phyloP scores from a whole-genome alignment of 2,888 invertebrate species.

The Cerastoderma edule region DNA sequence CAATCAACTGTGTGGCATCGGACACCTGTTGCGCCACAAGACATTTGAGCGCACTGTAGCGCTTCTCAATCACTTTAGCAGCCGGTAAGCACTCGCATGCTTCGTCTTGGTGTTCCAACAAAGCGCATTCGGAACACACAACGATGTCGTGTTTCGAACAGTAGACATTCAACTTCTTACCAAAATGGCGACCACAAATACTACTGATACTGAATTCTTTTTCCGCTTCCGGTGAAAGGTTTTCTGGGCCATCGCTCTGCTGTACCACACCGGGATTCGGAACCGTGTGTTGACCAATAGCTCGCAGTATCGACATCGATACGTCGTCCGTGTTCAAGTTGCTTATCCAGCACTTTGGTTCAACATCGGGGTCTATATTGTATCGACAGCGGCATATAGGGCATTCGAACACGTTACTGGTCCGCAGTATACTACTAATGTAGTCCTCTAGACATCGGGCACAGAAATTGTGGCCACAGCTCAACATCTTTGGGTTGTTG shows the following conservation, averaged over 20 bases:
- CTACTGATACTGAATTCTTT: conserved; percentile 4
- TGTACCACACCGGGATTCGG: not conserved
- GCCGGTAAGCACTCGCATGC: conserved; percentile 48
- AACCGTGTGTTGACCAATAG: conserved; percentile 39
- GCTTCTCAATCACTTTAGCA: conserved; percentile 39
- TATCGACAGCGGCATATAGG: conserved; percentile 51
- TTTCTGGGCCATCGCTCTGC: not conserved
- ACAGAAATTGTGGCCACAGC: conserved; percentile 56
- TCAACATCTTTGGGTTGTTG: conserved; percentile 52
- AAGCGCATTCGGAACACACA: conserved; percentile 54
- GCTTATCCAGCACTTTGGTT: conserved; percentile 32
- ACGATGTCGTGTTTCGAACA: conserved; percentile 54
- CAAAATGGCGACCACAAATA: conserved; percentile 44
- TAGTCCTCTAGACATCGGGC: conserved; percentile 49
- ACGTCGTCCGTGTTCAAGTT: conserved; percentile 43
- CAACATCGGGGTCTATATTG: conserved; percentile 6
- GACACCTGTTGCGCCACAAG: conserved; percentile 46
- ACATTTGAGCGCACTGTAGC: conserved; percentile 51
- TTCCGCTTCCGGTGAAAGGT: not conserved
- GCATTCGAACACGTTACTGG: conserved; percentile 41
- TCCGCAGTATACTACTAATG: conserved; percentile 29
- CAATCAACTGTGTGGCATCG: conserved; percentile 37
- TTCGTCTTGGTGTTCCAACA: conserved; percentile 31
- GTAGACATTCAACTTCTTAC: conserved; percentile 49
- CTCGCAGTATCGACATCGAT: conserved; percentile 49